Conservation (phyloP, 2,113 vertebrate species). For the Haemorhous mexicanus region DNA sequence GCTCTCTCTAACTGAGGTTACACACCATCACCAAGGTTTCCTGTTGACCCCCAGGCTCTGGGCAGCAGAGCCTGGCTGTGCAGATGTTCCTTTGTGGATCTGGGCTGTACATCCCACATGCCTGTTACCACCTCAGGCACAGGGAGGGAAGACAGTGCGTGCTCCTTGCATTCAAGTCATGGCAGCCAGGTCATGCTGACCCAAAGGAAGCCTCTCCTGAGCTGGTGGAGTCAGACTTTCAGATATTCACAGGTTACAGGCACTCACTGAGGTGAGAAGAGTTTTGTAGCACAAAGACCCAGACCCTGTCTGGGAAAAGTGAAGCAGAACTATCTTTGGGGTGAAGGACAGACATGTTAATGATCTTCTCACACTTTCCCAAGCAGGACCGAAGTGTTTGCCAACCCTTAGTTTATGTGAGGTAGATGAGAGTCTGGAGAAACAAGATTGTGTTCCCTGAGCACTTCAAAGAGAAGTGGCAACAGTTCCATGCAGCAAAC, state of each 20-base stretch:
- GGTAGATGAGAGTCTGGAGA: conserved; percentile 23
- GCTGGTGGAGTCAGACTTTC: background rate
- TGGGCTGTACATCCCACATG: background rate
- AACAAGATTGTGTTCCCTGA: conserved; percentile 25
- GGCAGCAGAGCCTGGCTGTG: background rate
- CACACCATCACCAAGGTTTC: rapidly evolving
- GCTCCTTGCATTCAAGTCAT: background rate
- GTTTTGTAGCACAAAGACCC: background rate
- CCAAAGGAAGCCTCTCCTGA: background rate
- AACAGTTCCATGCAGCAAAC: background rate
- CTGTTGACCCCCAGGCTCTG: background rate
- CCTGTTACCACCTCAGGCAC: background rate
- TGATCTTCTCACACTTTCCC: background rate
- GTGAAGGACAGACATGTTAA: background rate
- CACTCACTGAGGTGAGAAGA: rapidly evolving
- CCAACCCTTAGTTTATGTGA: background rate
- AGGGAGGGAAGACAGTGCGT: rapidly evolving
- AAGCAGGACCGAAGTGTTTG: background rate
- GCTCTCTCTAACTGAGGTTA: background rate
- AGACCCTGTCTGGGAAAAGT: background rate
- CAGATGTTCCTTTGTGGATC: background rate
- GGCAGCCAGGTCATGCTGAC: background rate
- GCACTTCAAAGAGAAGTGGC: background rate
- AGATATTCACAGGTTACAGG: rapidly evolving
- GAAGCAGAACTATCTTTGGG: background rate